Conservation (phyloP, 2,888 invertebrate species). For the Parnassius glacialis region DNA sequence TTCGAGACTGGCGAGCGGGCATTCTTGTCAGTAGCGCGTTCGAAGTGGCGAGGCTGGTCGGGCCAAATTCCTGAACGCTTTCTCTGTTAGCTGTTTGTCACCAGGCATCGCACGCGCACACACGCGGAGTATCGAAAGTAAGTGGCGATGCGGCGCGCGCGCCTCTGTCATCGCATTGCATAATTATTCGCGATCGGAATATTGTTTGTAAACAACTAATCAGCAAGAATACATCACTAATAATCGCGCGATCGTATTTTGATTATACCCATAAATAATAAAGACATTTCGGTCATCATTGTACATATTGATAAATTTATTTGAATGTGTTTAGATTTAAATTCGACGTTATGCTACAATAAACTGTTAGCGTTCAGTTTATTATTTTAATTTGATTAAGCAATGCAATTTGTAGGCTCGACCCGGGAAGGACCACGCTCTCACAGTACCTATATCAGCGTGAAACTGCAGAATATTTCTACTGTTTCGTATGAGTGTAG, state of each 20-base stretch:
- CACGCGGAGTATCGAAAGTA: conserved; percentile 73
- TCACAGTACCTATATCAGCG: too few species aligned
- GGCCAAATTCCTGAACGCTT: conserved; percentile 78
- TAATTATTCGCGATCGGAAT: conserved; percentile 72
- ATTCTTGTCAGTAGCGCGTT: conserved; percentile 24
- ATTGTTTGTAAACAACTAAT: conserved; percentile 78
- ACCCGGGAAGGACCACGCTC: too few species aligned
- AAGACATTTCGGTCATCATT: conserved; percentile 29
- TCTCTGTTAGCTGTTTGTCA: conserved; percentile 54
- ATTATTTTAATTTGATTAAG: neutral
- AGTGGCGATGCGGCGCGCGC: conserved; percentile 52
- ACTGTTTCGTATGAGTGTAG: too few species aligned
- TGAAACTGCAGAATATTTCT: too few species aligned
- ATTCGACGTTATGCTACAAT: conserved; percentile 15
- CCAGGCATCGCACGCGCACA: conserved; percentile 37
- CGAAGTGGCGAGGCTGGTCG: conserved; percentile 38
- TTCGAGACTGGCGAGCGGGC: conserved; percentile 7
- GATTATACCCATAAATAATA: conserved; percentile 44
- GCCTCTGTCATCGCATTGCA: conserved; percentile 73
- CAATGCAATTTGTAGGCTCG: too few species aligned
- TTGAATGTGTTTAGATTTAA: conserved; percentile 20
- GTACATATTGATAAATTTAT: conserved; percentile 17
- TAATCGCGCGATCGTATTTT: conserved; percentile 65
- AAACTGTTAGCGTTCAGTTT: conserved; percentile 15
- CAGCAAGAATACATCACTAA: conserved; percentile 50